phyloP scores from a whole-genome alignment of 2,113 vertebrate species.

The Brachirus orientalis region DNA sequence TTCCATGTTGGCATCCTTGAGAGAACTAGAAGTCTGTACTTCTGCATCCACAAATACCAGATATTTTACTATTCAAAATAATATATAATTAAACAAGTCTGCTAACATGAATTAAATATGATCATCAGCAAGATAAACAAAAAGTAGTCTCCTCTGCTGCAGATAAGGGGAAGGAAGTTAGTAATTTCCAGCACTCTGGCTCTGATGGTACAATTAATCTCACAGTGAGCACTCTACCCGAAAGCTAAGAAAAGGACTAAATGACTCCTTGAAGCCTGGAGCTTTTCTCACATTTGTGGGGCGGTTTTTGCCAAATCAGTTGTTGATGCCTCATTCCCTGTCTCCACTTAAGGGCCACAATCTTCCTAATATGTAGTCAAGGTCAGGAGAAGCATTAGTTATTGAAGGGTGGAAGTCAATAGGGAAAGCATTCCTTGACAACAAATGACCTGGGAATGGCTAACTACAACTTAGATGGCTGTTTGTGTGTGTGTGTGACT shows the following conservation, averaged over 20 bases:
- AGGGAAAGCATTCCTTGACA: constrained; percentile 65
- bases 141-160: not conserved
- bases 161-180: constrained; percentile 8
- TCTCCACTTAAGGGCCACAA: constrained; percentile 38
- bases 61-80: too few relatives aligned
- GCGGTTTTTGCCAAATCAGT: constrained; percentile 67
- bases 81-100: too few relatives aligned
- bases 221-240: constrained; percentile 14
- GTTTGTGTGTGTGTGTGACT: not conserved
- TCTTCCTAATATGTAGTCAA: constrained; percentile 65
- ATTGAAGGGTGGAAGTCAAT: constrained; percentile 71
- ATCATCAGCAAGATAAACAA: not conserved
- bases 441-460: constrained; percentile 43
- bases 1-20: too few relatives aligned
- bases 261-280: constrained; percentile 49
- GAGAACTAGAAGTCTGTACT: too few relatives aligned
- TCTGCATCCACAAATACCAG: too few relatives aligned
- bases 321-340: constrained; percentile 63
- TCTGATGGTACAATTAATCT: constrained; percentile 55
- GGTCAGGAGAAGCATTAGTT: constrained; percentile 70
- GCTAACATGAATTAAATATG: not conserved
- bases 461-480: constrained; percentile 43
- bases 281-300: constrained; percentile 58
- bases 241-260: constrained; percentile 44
- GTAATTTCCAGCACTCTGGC: constrained; percentile 4